Evolutionary conservation across 2,888 invertebrate species (phyloP).

Genomic region (Megamerina dolium): DNA sequence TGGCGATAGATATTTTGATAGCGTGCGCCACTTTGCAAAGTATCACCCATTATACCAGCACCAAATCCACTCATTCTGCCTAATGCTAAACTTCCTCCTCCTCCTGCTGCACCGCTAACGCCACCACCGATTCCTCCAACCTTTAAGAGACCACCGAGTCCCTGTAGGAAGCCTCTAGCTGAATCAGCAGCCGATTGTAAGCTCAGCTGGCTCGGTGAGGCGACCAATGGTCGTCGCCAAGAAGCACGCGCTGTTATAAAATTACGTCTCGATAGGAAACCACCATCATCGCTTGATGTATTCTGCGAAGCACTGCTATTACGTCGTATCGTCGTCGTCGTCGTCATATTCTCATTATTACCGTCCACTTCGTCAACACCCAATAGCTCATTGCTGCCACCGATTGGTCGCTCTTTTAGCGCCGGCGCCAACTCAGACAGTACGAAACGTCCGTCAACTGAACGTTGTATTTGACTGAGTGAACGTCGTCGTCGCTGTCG

Average conservation of each 20-base stretch:
- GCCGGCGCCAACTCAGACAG: constrained; percentile 45
- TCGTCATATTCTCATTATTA: background rate
- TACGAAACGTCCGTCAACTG: constrained; percentile 70
- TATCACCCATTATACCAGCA: constrained; percentile 17
- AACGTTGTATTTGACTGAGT: constrained; percentile 64
- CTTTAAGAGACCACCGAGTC: constrained; percentile 39
- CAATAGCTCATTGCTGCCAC: constrained; percentile 14
- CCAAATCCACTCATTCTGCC: too few species aligned
- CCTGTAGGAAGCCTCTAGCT: constrained; percentile 53
- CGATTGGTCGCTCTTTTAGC: too few species aligned
- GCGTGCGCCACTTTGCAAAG: constrained; percentile 27
- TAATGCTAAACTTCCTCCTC: too few species aligned
- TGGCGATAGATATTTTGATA: constrained; percentile 44
- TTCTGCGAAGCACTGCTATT: constrained; percentile 55
- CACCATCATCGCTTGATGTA: constrained; percentile 76
- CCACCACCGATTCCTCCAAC: constrained; percentile 29
- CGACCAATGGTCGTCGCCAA: constrained; percentile 61
- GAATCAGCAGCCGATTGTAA: constrained; percentile 60
- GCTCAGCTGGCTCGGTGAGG: constrained; percentile 62
- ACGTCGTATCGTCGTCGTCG: constrained; percentile 42
- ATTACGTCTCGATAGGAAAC: constrained; percentile 63
- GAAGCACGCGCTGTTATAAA: constrained; percentile 55
- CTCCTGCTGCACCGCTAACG: constrained; percentile 2
- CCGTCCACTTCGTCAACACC: constrained; percentile 29
- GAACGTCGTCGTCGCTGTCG: constrained; percentile 43